These are phyloP conservation scores for Natator depressus DNA, from an alignment of 2,113 vertebrate species.

Conservation along the genomic window DNA sequence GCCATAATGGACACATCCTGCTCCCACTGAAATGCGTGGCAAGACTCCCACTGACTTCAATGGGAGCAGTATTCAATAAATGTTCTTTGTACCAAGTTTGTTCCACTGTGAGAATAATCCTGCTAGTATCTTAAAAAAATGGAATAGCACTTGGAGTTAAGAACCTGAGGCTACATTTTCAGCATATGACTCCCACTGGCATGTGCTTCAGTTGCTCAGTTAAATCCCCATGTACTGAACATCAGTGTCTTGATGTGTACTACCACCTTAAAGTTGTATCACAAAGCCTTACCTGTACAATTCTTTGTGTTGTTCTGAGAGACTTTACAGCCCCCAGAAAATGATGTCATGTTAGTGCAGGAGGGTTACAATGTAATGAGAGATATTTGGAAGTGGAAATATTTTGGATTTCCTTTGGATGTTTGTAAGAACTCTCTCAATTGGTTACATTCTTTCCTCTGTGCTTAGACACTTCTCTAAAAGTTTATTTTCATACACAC, in stretches of 20 bases:
- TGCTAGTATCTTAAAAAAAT: too few relatives aligned
- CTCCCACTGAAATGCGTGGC: background rate
- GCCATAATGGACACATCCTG: background rate
- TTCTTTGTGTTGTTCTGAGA: background rate
- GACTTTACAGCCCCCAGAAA: background rate
- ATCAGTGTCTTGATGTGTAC: background rate
- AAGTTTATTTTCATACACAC: background rate
- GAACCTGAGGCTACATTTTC: background rate
- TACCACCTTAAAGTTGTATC: background rate
- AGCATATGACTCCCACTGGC: background rate
- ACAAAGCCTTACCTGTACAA: background rate
- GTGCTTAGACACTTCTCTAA: fast-evolving
- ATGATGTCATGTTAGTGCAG: background rate
- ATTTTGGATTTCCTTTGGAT: background rate
- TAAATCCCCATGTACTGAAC: background rate
- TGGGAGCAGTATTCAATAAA: background rate
- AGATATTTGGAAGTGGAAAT: background rate
- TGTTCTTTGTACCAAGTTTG: background rate
- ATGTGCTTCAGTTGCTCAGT: background rate
- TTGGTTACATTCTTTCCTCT: background rate
- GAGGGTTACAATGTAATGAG: background rate
- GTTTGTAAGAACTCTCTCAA: background rate
- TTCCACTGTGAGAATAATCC: background rate
- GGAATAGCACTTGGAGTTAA: background rate
- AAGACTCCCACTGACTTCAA: background rate